Evolutionary conservation across 2,113 vertebrate genomes (phyloP), one percentile per base, ranked within the genome.

Genomic region (Dasyornis broadbenti): DNA sequence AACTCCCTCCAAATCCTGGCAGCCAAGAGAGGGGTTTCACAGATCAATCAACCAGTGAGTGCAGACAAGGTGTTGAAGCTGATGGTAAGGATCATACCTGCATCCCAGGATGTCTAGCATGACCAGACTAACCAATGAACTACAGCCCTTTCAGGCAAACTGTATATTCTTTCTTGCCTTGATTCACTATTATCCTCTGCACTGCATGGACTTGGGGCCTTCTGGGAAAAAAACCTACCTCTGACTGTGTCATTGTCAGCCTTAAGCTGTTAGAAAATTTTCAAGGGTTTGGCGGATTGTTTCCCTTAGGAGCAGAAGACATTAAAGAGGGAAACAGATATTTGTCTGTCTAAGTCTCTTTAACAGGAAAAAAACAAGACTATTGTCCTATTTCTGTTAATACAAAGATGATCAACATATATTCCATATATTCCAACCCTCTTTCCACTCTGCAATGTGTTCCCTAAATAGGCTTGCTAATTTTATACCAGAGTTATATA

Each of bases 131-230:
- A 72, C 0, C 0, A 85, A 92, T 69, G 37, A 90, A 77, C 40
- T 44, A n/a, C 44, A 68, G 4, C 11, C 10, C 20, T 61, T 63
- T 69, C 60, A 85, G 17, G 22, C 10, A 80, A 79, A 53, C 69
- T 33, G 15, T 61, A 37, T 42, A 30, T 83, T 71, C 37, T 82
- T 93, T 79, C 66, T 49, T 82, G 17, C 49, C 75, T 91, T 95
- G 90, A 93, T 94, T 93, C 53, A 49, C 87, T 82, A 90, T 91
- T 95, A 90, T 94, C 64, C 61, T 76, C 70, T 53, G 28, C 85
- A 49, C 85, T 30, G 20, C 95, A 82, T 45, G 85, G 82, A 80
- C 66, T 47, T 53, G 7, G 23, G 15, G 18, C n/a, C n/a, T 49
- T 53, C 59, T 65, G 45, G 35, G 31, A 57, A 47, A 73, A 15